Percentiles rank a stretch among this genome's conserved stretches.
phyloP scores from a whole-genome alignment of 2,888 invertebrate genomes.

The Rhagium mordax region DNA sequence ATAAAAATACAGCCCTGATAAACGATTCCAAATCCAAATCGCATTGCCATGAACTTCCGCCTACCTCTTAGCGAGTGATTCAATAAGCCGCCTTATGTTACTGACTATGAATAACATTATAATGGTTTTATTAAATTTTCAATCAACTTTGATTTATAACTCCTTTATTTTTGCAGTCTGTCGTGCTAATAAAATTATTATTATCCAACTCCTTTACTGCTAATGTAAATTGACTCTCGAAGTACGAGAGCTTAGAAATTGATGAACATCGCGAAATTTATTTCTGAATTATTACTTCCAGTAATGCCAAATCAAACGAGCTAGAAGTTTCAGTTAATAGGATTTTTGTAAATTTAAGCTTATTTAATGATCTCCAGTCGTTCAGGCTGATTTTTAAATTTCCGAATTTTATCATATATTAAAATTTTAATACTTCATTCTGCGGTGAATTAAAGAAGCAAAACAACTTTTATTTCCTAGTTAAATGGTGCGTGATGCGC shows the following conservation, averaged over 20 bases:
- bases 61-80: not conserved
- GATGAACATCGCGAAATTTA: not conserved
- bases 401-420: too few relatives aligned
- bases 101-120: constrained; percentile 7
- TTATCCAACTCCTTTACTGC: not conserved
- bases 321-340: too few relatives aligned
- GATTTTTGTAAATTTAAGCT: too few relatives aligned
- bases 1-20: not conserved
- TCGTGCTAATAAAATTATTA: not conserved
- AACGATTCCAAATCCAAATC: not conserved
- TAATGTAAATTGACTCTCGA: not conserved
- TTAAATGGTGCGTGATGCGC: too few relatives aligned
- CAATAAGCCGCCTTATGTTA: not conserved
- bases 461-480: too few relatives aligned
- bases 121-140: constrained; percentile 15
- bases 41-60: not conserved
- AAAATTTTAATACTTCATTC: too few relatives aligned
- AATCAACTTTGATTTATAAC: constrained; percentile 10
- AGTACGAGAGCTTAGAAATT: not conserved
- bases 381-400: too few relatives aligned
- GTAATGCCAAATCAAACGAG: not conserved
- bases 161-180: constrained; percentile 1
- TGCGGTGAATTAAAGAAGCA: too few relatives aligned
- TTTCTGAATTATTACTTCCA: not conserved
- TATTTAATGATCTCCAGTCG: too few relatives aligned